Conservation (phyloP, 2,888 invertebrate genomes). For the Rotaria socialis region DNA sequence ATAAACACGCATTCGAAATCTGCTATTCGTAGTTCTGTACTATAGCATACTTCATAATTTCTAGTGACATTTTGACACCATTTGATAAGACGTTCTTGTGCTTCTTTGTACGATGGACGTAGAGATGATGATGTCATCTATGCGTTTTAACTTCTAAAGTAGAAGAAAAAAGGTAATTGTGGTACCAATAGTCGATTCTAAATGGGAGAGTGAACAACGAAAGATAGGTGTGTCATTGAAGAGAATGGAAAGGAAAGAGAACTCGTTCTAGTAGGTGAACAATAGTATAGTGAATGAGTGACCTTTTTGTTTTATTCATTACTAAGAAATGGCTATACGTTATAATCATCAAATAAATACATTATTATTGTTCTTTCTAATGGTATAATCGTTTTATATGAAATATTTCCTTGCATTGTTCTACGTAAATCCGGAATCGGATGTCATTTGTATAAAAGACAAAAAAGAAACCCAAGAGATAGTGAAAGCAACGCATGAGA, state of each 20-base stretch:
- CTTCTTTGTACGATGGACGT: constrained; percentile 33
- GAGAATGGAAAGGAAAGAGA: neutral
- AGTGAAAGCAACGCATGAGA: neutral
- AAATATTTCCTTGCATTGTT: neutral
- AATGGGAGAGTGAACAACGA: neutral
- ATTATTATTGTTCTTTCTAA: neutral
- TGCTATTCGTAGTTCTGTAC: neutral
- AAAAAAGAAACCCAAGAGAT: neutral
- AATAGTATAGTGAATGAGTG: neutral
- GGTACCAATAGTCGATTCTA: neutral
- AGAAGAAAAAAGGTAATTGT: neutral
- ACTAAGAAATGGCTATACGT: neutral
- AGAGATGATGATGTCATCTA: constrained; percentile 11
- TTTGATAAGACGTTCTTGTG: constrained; percentile 30
- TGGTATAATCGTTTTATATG: neutral
- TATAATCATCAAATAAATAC: neutral
- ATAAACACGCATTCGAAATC: too few species aligned
- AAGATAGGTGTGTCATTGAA: neutral
- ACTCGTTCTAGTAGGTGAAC: neutral
- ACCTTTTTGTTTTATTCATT: neutral
- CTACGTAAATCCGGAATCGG: neutral
- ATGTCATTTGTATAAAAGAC: neutral
- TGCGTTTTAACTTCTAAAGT: neutral
- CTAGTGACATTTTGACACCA: constrained; percentile 36
- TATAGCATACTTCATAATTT: constrained; percentile 7